These are phyloP conservation scores for Drosophila ezoana DNA, from an alignment of 2,888 invertebrate genomes.

Conservation along the genomic window DNA sequence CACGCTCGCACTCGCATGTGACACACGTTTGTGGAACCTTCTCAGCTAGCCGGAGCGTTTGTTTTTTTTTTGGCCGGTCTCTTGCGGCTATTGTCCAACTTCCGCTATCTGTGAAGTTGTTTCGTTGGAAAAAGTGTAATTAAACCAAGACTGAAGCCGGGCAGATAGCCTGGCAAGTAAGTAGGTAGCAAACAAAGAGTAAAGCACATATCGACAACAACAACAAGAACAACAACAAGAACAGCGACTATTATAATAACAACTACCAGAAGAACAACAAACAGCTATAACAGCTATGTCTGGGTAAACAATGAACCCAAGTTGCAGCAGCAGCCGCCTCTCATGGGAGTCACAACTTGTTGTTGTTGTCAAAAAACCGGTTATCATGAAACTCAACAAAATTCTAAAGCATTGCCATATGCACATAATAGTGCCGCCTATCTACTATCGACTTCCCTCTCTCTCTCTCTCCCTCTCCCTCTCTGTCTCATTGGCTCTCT, in stretches of 20 bases:
- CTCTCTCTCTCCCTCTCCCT: constrained; percentile 9
- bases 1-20: constrained; percentile 26
- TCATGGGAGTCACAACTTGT: constrained; percentile 70
- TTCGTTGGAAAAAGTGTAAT: constrained; percentile 71
- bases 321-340: constrained; percentile 48
- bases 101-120: constrained; percentile 69
- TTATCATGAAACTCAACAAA: constrained; percentile 69
- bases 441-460: constrained; percentile 33
- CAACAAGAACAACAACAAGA: neutral
- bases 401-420: constrained; percentile 66
- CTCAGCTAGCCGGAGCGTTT: constrained; percentile 25
- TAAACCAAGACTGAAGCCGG: constrained; percentile 54
- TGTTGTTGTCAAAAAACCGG: constrained; percentile 65
- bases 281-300: constrained; percentile 36
- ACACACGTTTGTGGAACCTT: constrained; percentile 47
- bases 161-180: constrained; percentile 25
- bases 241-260: constrained; percentile 14
- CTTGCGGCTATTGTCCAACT: constrained; percentile 77
- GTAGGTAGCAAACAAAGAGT: constrained; percentile 56
- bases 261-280: constrained; percentile 24
- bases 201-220: constrained; percentile 31
- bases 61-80: constrained; percentile 47
- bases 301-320: constrained; percentile 61
- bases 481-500: constrained; percentile 11
- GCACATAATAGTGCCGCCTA: constrained; percentile 47